A percentile compares a stretch with the other conserved stretches of the same genome.
phyloP scores from a whole-genome alignment of 2,113 vertebrate genomes.

The Apteryx owenii region DNA sequence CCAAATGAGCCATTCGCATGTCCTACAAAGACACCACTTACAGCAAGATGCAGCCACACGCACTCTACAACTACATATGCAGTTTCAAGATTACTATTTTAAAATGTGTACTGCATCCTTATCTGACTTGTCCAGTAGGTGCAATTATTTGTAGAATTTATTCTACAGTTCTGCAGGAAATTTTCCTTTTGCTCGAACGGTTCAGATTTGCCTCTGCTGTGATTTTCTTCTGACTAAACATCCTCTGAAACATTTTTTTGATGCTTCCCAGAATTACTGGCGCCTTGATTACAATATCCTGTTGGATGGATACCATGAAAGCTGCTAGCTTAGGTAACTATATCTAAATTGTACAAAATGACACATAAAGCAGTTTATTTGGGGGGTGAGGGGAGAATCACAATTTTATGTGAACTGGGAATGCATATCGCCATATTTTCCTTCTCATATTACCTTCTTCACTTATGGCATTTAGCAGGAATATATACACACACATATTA shows the following conservation, averaged over 20 bases:
- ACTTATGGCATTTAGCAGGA: not conserved
- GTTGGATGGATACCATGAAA: conserved; percentile 46
- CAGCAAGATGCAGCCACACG: not conserved
- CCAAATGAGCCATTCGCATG: not conserved
- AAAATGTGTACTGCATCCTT: conserved; percentile 43
- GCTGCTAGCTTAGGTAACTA: not conserved
- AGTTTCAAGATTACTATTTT: conserved; percentile 60
- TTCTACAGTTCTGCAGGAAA: conserved; percentile 57
- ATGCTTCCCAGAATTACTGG: conserved; percentile 49
- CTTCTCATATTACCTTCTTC: not conserved
- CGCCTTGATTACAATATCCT: conserved; percentile 43
- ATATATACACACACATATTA: not conserved
- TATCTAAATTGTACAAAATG: conserved; percentile 15
- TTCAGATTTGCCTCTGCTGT: conserved; percentile 38
- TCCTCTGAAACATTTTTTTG: conserved; percentile 41
- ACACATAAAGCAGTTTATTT: conserved; percentile 9
- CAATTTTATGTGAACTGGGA: not conserved
- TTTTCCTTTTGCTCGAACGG: conserved; percentile 45
- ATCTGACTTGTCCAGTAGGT: conserved; percentile 64
- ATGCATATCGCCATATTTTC: not conserved
- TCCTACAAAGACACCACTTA: conserved; percentile 22
- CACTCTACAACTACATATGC: conserved; percentile 12
- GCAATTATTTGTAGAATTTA: conserved; percentile 65
- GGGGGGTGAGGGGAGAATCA: not conserved
- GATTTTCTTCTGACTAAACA: conserved; percentile 63